Evolutionary conservation across 2,113 vertebrate species (phyloP).

Genomic region (Cricetomys ansorgei): DNA sequence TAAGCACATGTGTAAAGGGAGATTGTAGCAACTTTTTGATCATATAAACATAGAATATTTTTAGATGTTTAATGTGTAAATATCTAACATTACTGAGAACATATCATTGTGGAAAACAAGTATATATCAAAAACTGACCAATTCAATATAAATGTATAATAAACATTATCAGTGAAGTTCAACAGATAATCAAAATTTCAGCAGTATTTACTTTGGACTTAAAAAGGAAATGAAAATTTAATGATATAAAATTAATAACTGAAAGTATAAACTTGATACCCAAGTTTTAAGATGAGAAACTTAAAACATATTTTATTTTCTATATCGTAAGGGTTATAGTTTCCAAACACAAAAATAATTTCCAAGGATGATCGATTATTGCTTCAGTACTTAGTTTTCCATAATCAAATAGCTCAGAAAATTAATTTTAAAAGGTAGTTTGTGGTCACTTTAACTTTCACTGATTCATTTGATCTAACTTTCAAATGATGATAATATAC

Average conservation of each 20-base stretch:
- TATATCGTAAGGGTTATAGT: not conserved
- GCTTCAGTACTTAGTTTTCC: not conserved
- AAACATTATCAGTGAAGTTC: not conserved
- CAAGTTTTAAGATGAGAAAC: not conserved
- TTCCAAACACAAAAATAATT: not conserved
- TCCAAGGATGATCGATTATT: not conserved
- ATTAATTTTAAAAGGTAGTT: not conserved
- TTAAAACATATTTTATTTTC: not conserved
- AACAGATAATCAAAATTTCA: conserved; percentile 15
- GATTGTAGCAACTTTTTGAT: not conserved
- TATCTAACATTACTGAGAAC: not conserved
- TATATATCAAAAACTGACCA: not conserved
- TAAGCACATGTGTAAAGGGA: not conserved
- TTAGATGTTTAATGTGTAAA: not conserved
- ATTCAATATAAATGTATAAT: not conserved
- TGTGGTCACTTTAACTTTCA: not conserved
- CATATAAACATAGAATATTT: not conserved
- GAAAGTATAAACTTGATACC: not conserved
- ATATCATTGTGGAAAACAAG: not conserved
- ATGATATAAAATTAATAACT: not conserved
- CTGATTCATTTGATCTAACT: not conserved
- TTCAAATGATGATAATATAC: not conserved
- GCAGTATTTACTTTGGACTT: not conserved
- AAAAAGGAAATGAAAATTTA: not conserved
- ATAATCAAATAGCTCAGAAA: not conserved